phyloP scores from a whole-genome alignment of 2,888 invertebrate species.

The Abrostola triplasia region DNA sequence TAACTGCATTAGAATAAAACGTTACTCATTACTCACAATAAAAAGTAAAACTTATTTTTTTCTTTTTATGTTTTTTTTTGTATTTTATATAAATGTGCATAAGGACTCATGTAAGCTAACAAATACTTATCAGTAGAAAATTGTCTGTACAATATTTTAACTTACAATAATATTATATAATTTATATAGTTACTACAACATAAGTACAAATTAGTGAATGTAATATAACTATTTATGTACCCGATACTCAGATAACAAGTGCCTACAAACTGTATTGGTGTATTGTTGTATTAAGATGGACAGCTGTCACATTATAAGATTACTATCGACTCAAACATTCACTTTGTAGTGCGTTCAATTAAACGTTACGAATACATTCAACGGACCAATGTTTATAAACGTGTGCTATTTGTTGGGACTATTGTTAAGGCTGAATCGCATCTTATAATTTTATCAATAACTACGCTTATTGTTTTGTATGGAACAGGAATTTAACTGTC shows the following conservation, averaged over 20 bases:
- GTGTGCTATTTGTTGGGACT: slow-evolving; percentile 45
- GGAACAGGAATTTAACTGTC: not conserved
- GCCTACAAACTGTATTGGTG: slow-evolving; percentile 54
- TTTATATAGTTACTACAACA: slow-evolving; percentile 3
- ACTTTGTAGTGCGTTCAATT: slow-evolving; percentile 43
- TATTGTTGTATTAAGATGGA: slow-evolving; percentile 61
- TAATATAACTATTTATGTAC: slow-evolving; percentile 26
- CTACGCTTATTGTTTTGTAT: no score
- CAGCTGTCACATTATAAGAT: slow-evolving; percentile 64
- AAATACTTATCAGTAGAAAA: no score
- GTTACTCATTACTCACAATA: no score
- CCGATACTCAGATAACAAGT: slow-evolving; percentile 50
- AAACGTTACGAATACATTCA: slow-evolving; percentile 50
- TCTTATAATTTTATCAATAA: not conserved
- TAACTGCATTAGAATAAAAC: no score
- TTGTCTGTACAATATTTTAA: no score
- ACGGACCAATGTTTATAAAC: slow-evolving; percentile 45
- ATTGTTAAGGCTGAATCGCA: not conserved
- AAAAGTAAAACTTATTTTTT: no score
- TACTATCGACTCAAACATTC: slow-evolving; percentile 55
- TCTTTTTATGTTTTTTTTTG: no score
- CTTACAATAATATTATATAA: not conserved
- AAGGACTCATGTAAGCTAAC: no score
- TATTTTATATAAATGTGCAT: no score
- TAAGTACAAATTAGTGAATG: slow-evolving; percentile 16